Evolutionary conservation across 2,888 invertebrate genomes (phyloP).

Genomic region (Chymomyza amoena): DNA sequence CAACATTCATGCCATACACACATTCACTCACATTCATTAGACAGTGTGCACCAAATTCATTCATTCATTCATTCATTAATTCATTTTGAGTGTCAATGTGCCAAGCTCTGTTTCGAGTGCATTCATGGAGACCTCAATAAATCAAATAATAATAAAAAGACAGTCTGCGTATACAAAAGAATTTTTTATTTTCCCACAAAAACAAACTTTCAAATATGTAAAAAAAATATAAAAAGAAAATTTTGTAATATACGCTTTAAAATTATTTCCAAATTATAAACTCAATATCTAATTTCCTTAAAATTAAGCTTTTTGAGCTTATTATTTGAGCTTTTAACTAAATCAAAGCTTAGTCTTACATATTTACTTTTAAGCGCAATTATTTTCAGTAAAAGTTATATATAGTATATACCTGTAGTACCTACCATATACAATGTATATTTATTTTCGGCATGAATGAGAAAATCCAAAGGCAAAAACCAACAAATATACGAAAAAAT

Average conservation of each 20-base stretch:
- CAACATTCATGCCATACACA: not conserved
- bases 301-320: not conserved
- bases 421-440: not conserved
- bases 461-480: conserved; percentile 27
- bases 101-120: not conserved
- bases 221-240: not conserved
- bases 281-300: not conserved
- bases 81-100: not conserved
- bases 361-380: conserved; percentile 55
- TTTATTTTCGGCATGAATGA: conserved; percentile 46
- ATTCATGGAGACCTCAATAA: not conserved
- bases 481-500: conserved; percentile 41
- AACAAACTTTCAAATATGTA: not conserved
- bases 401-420: not conserved
- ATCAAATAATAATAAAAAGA: not conserved
- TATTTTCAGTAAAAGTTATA: conserved; percentile 67
- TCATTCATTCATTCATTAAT: not conserved
- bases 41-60: not conserved
- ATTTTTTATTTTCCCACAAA: not conserved
- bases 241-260: not conserved
- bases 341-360: not conserved
- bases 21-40: not conserved
- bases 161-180: not conserved
- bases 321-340: not conserved
- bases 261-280: not conserved